These are phyloP conservation scores for Falco naumanni DNA, from an alignment of 2,797 vertebrate species.

Conservation along the genomic window DNA sequence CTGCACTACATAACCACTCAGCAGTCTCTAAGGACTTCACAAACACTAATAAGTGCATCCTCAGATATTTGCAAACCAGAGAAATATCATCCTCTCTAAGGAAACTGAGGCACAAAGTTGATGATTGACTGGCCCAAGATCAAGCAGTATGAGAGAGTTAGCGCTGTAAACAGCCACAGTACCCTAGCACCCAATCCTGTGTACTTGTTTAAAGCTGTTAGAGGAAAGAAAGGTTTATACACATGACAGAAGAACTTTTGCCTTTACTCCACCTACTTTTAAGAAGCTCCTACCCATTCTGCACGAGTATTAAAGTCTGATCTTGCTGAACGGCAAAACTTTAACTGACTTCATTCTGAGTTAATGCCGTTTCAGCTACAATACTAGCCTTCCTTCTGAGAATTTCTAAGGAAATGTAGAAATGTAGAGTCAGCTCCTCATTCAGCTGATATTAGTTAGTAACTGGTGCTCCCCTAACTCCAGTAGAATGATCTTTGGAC, in stretches of 20 bases:
- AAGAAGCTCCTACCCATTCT: not conserved
- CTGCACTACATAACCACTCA: not conserved
- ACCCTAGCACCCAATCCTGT: not conserved
- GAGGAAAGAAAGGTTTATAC: not conserved
- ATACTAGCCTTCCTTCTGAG: not conserved
- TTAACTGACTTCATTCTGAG: not conserved
- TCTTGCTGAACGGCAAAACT: conserved; percentile 5
- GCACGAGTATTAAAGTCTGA: not conserved
- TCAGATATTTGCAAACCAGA: not conserved
- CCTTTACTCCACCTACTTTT: not conserved
- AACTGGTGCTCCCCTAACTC: not conserved
- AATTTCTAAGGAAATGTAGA: conserved; percentile 13
- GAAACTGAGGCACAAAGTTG: not conserved
- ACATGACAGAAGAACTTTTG: not conserved
- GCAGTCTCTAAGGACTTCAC: not conserved
- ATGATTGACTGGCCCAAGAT: not conserved
- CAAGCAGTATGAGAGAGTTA: not conserved
- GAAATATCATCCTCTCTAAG: not conserved
- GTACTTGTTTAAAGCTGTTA: not conserved
- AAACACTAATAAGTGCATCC: not conserved
- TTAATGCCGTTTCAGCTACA: conserved; percentile 9
- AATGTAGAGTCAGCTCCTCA: not conserved
- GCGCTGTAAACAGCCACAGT: not conserved
- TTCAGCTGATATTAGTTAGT: not conserved
- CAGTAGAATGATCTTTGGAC: not conserved